Evolutionary conservation across 2,113 vertebrate species (phyloP).

Genomic region (Tauraco erythrolophus): DNA sequence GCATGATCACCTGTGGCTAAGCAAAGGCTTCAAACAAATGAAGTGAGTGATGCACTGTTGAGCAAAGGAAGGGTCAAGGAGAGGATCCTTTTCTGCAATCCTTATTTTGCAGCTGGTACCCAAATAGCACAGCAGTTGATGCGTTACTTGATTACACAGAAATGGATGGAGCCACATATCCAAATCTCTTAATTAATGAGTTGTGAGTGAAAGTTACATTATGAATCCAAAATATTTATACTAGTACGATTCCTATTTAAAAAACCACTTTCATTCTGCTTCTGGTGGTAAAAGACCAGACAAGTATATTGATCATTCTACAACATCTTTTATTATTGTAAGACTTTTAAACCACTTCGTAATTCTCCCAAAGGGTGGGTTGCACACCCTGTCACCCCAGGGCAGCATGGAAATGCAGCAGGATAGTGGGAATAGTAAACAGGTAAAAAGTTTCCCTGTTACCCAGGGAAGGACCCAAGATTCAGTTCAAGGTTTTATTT

Average conservation of each 20-base stretch:
- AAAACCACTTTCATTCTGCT: neutral
- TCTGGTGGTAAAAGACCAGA: neutral
- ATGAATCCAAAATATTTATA: neutral
- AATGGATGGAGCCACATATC: neutral
- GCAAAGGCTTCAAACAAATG: neutral
- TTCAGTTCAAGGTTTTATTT: neutral
- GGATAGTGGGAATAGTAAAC: neutral
- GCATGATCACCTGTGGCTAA: neutral
- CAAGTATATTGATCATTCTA: neutral
- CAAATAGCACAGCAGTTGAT: neutral
- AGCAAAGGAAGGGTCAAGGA: neutral
- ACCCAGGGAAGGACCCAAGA: neutral
- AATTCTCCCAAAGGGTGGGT: neutral
- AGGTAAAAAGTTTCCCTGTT: neutral
- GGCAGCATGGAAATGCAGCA: accelerated
- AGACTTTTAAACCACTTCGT: neutral
- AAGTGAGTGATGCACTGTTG: neutral
- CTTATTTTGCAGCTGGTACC: neutral
- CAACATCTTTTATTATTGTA: neutral
- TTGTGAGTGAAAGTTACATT: neutral
- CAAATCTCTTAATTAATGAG: neutral
- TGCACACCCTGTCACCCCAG: neutral
- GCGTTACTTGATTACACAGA: accelerated
- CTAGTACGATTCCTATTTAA: neutral
- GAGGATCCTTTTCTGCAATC: neutral